Evolutionary conservation across 2,888 invertebrate genomes (phyloP).

Genomic region (Leptinotarsa peninsularis): DNA sequence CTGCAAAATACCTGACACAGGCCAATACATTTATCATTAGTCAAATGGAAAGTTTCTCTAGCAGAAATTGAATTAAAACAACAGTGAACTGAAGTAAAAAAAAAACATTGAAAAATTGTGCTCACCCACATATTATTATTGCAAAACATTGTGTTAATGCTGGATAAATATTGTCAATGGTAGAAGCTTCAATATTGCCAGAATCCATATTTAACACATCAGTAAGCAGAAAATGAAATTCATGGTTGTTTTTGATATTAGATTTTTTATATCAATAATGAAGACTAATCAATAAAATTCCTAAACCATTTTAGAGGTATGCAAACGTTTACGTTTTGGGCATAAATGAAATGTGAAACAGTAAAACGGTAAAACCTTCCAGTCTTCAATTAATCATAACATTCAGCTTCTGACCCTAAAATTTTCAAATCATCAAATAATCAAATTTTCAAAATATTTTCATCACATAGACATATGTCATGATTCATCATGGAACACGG

Average conservation of each 20-base stretch:
- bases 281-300: not conserved
- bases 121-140: constrained; percentile 90
- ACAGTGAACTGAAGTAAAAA: not conserved
- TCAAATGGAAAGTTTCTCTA: not conserved
- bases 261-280: not conserved
- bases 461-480: no score
- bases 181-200: constrained; percentile 59
- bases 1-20: constrained; percentile 80
- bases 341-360: not conserved
- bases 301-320: not conserved
- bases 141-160: constrained; percentile 93
- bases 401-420: not conserved
- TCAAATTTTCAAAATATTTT: not conserved
- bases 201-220: constrained; percentile 31
- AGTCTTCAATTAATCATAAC: not conserved
- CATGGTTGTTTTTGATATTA: not conserved
- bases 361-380: not conserved
- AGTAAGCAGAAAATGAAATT: not conserved
- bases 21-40: not conserved
- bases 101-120: constrained; percentile 43
- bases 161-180: constrained; percentile 87
- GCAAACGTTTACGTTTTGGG: not conserved
- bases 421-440: not conserved
- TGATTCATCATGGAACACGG: no score
- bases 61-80: no score